A percentile compares a stretch with the other conserved stretches of the same genome.
Evolutionary conservation across 2,888 invertebrate species (phyloP).

Genomic region (Orchesella flavescens): DNA sequence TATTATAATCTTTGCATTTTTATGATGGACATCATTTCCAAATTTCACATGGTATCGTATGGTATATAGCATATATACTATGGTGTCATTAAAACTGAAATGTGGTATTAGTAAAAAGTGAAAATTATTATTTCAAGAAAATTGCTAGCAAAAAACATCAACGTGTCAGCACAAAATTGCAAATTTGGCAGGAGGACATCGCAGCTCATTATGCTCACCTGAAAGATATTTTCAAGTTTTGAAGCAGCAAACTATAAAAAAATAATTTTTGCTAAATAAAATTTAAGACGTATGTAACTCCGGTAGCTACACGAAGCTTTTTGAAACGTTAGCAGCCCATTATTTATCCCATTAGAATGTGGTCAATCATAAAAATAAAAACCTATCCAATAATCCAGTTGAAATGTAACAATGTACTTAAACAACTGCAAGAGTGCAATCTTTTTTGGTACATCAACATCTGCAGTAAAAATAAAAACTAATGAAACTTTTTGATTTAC

Average conservation of each 20-base stretch:
- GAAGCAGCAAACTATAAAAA: no score
- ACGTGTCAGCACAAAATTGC: neutral
- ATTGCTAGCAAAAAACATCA: no score
- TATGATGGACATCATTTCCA: no score
- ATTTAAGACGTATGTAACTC: slow-evolving; percentile 48
- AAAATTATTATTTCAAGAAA: no score
- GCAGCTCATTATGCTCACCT: slow-evolving; percentile 10
- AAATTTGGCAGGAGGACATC: neutral
- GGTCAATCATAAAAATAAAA: slow-evolving; percentile 24
- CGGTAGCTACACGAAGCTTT: slow-evolving; percentile 30
- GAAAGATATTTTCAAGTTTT: neutral
- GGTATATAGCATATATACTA: no score
- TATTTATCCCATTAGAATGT: slow-evolving; percentile 46
- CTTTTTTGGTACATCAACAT: neutral
- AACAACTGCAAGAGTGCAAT: slow-evolving; percentile 1
- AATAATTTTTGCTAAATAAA: no score
- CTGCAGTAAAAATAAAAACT: neutral
- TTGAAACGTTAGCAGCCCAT: slow-evolving; percentile 17
- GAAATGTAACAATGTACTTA: no score
- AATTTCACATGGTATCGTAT: no score
- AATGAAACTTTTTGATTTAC: slow-evolving; percentile 28
- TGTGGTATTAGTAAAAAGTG: no score
- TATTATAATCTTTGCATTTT: no score
- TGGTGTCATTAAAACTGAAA: no score
- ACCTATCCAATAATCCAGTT: no score